phyloP scores from a whole-genome alignment of 1,140 invertebrate species.

The Tachypleus tridentatus region DNA sequence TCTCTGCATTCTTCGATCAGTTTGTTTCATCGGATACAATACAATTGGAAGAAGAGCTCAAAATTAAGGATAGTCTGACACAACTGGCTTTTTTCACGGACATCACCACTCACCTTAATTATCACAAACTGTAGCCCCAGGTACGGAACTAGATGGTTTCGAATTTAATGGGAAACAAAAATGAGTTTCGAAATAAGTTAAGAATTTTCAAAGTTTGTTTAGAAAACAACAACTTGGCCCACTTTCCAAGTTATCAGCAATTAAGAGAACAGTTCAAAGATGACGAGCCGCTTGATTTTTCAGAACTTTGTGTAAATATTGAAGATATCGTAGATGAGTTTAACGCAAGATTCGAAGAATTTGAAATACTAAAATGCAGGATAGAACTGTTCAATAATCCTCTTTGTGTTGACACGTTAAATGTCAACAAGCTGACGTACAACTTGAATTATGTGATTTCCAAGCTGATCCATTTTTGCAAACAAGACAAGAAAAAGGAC shows the following conservation, averaged over 20 bases:
- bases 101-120: too few relatives aligned
- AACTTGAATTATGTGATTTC: constrained; percentile 2
- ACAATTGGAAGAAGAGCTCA: constrained; percentile 12
- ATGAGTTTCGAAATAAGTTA: constrained; percentile 15
- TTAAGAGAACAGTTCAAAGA: background rate
- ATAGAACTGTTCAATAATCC: constrained; percentile 3
- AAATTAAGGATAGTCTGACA: too few relatives aligned
- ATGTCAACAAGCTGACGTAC: background rate
- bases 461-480: constrained; percentile 3
- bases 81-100: too few relatives aligned
- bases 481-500: constrained; percentile 1
- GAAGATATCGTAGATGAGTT: constrained; percentile 2
- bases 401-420: background rate
- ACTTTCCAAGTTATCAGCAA: constrained; percentile 2
- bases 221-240: constrained; percentile 3
- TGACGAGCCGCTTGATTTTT: background rate
- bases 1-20: constrained; percentile 3
- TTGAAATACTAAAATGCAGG: constrained; percentile 2
- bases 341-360: background rate
- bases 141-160: constrained; percentile 5
- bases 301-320: background rate
- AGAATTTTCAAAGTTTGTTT: constrained; percentile 9
- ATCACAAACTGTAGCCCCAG: constrained; percentile 6
- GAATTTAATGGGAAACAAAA: constrained; percentile 10
- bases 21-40: constrained; percentile 1